Evolutionary conservation across 2,113 vertebrate genomes (phyloP), one percentile per base, ranked within the genome.

Genomic region (Elephas maximus): DNA sequence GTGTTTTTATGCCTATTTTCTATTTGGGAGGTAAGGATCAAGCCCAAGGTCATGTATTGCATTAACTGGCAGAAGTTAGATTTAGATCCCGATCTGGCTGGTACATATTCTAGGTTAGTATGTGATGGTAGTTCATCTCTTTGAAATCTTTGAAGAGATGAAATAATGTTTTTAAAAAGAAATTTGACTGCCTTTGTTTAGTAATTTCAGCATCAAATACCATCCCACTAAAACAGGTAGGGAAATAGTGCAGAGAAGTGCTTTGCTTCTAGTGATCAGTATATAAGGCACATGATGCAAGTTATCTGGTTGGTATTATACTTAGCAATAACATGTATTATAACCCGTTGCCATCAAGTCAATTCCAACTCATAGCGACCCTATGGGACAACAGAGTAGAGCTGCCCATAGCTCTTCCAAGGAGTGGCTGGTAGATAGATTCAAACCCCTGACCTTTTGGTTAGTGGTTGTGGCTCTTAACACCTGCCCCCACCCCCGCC

Each of bases 121-220:
- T 28, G 15, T 15, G 81, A n/a, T 48, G 26, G 30, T 41, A 5
- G n/a, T 51, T 37, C 28, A 80, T 41, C 44, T 81, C 37, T 79
- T 86, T 37, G 44, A 93, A 82, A n/a, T 83, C 48, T 69, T 87
- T n/a, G 63, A 82, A 90, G 45, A 76, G 78, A 83, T 84, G 30
- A 93, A 65, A 71, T 51, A 60, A 33, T 41, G 84, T 63, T 77
- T 88, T 79, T 69, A 91, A 76, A 69, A 88, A 85, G 60, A 94
- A 84, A 84, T 62, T 8, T 51, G 78, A 69, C 92, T 51, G 78
- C 62, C 92, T 88, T 69, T 79, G 77, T 53, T 95, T 51, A 82
- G 44, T 78, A 44, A 81, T 90, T 78, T 94, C 17, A 83, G 79
- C 17, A 53, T 93, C 62, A 89, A 57, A 74, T 92, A 79, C 30